Evolutionary conservation across 2,797 vertebrate species (phyloP).

Genomic region (Sebastes steindachneri): DNA sequence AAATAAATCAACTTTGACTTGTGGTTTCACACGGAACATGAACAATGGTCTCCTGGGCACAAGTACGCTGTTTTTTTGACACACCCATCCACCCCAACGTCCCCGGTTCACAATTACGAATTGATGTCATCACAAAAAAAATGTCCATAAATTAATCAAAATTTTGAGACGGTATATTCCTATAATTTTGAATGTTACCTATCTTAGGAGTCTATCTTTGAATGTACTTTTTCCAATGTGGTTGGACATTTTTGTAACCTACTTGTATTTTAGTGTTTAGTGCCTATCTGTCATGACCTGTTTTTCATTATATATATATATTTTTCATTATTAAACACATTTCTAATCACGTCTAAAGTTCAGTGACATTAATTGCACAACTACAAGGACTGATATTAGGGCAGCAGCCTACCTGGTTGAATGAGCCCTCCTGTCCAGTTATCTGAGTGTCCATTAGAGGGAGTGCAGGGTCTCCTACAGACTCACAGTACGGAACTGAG

Average conservation of each 20-base stretch:
- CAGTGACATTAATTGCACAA: not conserved
- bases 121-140: too few species aligned
- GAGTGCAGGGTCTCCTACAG: slow-evolving; percentile 46
- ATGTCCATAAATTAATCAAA: too few species aligned
- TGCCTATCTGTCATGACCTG: not conserved
- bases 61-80: too few species aligned
- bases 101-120: too few species aligned
- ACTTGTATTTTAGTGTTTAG: not conserved
- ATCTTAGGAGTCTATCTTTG: too few species aligned
- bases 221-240: not conserved
- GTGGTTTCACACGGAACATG: too few species aligned
- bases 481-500: slow-evolving; percentile 47
- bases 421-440: not conserved
- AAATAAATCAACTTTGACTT: too few species aligned
- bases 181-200: not conserved
- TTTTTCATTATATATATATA: not conserved
- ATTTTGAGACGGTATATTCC: not conserved
- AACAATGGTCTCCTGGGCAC: too few species aligned
- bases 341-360: not conserved
- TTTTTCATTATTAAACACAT: not conserved
- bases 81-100: too few species aligned
- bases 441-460: slow-evolving; percentile 56
- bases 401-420: not conserved
- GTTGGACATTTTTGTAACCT: not conserved
- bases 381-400: accelerated